Conservation (phyloP, 2,797 vertebrate species). For the Amniataba percoides region DNA sequence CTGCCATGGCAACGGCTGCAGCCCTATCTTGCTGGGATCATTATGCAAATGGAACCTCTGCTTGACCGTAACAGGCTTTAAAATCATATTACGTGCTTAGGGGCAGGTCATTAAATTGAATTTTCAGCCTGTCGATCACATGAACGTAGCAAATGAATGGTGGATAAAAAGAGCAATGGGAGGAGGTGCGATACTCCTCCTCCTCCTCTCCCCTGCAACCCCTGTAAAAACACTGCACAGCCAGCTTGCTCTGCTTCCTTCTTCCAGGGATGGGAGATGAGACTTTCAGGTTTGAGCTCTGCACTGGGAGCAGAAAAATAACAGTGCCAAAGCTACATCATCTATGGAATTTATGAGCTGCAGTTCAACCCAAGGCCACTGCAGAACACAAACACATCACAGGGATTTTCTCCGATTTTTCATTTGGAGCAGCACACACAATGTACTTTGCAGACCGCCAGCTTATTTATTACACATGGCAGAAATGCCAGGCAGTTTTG, state of each 20-base stretch:
- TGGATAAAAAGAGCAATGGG: slow-evolving; percentile 73
- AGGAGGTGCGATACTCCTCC: slow-evolving; percentile 47
- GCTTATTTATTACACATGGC: slow-evolving; percentile 87
- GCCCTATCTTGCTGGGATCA: slow-evolving; percentile 87
- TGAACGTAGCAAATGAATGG: slow-evolving; percentile 82
- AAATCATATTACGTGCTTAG: slow-evolving; percentile 90
- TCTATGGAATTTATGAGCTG: slow-evolving; percentile 86
- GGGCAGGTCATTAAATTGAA: slow-evolving; percentile 91
- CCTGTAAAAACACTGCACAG: slow-evolving; percentile 73
- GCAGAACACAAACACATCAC: slow-evolving; percentile 86
- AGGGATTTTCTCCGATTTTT: slow-evolving; percentile 84
- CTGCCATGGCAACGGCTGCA: slow-evolving; percentile 90
- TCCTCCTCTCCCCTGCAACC: background rate
- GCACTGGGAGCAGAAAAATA: slow-evolving; percentile 81
- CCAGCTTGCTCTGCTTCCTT: slow-evolving; percentile 54
- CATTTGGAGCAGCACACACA: slow-evolving; percentile 82
- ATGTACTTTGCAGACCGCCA: slow-evolving; percentile 77
- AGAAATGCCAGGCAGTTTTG: slow-evolving; percentile 83
- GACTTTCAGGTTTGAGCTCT: slow-evolving; percentile 75
- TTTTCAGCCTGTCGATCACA: slow-evolving; percentile 88
- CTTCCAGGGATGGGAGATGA: slow-evolving; percentile 68
- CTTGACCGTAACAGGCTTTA: slow-evolving; percentile 90
- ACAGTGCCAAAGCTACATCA: slow-evolving; percentile 85
- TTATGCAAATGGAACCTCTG: slow-evolving; percentile 91
- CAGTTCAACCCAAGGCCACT: slow-evolving; percentile 86